Base-by-base conservation (phyloP, 1,140 invertebrate genomes). In the Thaumatotibia leucotreta region DNA sequence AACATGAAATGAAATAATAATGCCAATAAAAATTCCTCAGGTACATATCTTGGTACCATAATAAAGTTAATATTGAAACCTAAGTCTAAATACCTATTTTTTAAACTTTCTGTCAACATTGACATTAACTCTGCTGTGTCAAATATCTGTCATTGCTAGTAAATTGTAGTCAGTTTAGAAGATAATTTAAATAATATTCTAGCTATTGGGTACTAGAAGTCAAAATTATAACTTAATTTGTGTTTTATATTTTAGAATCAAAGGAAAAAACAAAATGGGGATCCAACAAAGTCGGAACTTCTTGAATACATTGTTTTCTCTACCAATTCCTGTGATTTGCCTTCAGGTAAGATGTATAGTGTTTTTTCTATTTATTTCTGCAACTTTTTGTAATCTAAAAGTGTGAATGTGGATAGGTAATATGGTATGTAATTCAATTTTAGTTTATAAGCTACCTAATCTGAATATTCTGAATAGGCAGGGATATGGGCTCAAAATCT, bases 41-140 rank as follows among this genome's bases (percentile, higher is more conserved):
- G n/a, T n/a, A n/a, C n/a, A n/a, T n/a, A n/a, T n/a, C n/a, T n/a
- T n/a, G n/a, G n/a, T n/a, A n/a, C n/a, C n/a, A n/a, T n/a, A n/a
- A n/a, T n/a, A n/a, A n/a, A n/a, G n/a, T n/a, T n/a, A n/a, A n/a
- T n/a, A n/a, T n/a, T n/a, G 4, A 17, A 17, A 45, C 6, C 17
- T 45, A 17, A 33, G 5, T 8, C 10, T 9, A n/a, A n/a, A 1
- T 39, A 45, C 17, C 39, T 45, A 45, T 45, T 54, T 58, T 58
- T 58, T 20, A 58, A 58, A 58, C 52, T 58, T 58, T 58, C 23
- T 58, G 52, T 58, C 52, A 58, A 14, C 27, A 58, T 58, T 58
- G 52, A 58, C 52, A 58, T 45, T 20, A 5, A 58, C 52, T 58
- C 10, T 54, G 23, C 24, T 58, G 10, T 58, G 52, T 58, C 52